phyloP scores from a whole-genome alignment of 2,888 invertebrate genomes.

The Metopia argyrocephala region DNA sequence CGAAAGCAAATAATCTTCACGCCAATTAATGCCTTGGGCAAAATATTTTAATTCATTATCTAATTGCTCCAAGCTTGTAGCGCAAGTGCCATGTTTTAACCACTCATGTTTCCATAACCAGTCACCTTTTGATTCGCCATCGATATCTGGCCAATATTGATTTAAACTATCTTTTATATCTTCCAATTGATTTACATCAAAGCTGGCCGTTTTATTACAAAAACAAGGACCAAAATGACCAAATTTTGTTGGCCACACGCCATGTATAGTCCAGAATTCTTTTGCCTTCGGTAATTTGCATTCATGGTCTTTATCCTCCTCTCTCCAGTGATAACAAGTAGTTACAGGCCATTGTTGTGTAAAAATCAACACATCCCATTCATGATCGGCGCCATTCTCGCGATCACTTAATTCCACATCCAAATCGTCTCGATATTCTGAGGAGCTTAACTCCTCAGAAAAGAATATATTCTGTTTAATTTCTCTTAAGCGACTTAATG shows the following conservation, averaged over 20 bases:
- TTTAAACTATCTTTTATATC: constrained; percentile 81
- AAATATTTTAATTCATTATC: constrained; percentile 85
- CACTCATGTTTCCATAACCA: constrained; percentile 90
- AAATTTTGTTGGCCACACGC: constrained; percentile 88
- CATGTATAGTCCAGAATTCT: constrained; percentile 88
- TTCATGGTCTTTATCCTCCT: constrained; percentile 80
- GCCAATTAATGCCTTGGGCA: constrained; percentile 82
- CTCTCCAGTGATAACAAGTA: constrained; percentile 85
- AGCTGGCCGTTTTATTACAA: constrained; percentile 85
- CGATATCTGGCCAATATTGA: constrained; percentile 86
- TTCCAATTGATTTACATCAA: constrained; percentile 82
- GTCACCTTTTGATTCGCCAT: constrained; percentile 78
- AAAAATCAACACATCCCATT: constrained; percentile 88
- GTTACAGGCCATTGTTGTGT: constrained; percentile 90
- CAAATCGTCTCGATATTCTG: constrained; percentile 66
- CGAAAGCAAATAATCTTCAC: constrained; percentile 82
- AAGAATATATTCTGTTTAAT: constrained; percentile 62
- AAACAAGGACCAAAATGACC: constrained; percentile 84
- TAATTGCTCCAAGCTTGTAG: constrained; percentile 80
- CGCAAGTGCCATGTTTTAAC: constrained; percentile 91
- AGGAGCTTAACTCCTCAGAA: constrained; percentile 66
- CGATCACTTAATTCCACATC: constrained; percentile 45
- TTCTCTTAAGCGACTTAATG: constrained; percentile 30
- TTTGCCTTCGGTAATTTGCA: constrained; percentile 83
- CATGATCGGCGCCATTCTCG: constrained; percentile 69